These are phyloP conservation scores for Cenopis cana DNA, from an alignment of 2,888 invertebrate species.

Conservation along the genomic window DNA sequence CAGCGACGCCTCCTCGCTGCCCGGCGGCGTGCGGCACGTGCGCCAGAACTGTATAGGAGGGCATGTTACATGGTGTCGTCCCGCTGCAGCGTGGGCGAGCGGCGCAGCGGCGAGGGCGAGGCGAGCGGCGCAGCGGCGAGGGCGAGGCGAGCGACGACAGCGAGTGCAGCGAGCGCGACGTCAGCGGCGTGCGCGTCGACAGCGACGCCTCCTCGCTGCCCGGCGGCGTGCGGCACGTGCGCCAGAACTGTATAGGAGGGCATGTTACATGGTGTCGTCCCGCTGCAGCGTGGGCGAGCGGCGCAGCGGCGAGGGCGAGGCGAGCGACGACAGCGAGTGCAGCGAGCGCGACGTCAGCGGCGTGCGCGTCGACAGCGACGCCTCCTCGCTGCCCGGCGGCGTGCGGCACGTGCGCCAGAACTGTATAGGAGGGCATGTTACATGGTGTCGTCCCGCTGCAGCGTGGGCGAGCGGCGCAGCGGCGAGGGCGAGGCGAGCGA, in stretches of 20 bases:
- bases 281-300: too few species aligned
- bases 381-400: too few species aligned
- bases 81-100: constrained; percentile 68
- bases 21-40: too few species aligned
- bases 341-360: too few species aligned
- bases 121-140: constrained; percentile 72
- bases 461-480: constrained; percentile 69
- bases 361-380: too few species aligned
- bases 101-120: constrained; percentile 59
- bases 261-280: too few species aligned
- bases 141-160: constrained; percentile 74
- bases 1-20: too few species aligned
- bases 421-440: constrained; percentile 41
- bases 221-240: constrained; percentile 64
- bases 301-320: too few species aligned
- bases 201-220: constrained; percentile 79
- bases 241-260: too few species aligned
- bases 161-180: constrained; percentile 80
- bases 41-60: constrained; percentile 46
- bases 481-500: constrained; percentile 68
- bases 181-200: constrained; percentile 76
- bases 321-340: too few species aligned
- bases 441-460: constrained; percentile 49
- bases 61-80: neutral
- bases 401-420: too few species aligned